These are phyloP conservation scores for Fulmarus glacialis DNA, from an alignment of 2,113 vertebrate species.

Conservation along the genomic window DNA sequence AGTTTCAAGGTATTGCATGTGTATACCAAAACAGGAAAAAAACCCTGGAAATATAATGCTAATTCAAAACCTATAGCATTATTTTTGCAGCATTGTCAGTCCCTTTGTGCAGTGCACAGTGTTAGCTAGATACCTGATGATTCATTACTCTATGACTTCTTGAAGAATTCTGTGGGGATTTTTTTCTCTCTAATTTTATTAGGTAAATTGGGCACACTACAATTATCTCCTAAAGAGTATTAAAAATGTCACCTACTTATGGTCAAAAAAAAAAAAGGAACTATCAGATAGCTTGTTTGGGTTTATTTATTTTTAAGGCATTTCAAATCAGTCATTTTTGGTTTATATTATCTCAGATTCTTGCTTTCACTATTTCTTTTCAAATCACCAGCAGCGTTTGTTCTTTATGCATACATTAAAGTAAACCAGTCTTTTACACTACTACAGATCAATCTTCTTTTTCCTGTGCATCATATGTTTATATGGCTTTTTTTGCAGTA, in stretches of 20 bases:
- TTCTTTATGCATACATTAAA: background rate
- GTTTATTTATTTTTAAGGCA: background rate
- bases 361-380: background rate
- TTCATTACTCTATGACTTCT: background rate
- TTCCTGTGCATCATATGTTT: background rate
- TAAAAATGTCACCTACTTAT: background rate
- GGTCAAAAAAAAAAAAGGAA: background rate
- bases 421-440: background rate
- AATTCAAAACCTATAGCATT: background rate
- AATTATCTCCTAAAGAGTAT: background rate
- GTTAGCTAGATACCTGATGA: background rate
- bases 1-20: background rate
- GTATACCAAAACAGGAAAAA: background rate
- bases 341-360: background rate
- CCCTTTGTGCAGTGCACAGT: background rate
- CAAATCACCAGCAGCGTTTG: background rate
- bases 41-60: background rate
- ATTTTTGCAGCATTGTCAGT: background rate
- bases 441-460: background rate
- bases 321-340: background rate
- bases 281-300: background rate
- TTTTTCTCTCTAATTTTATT: background rate
- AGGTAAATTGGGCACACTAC: background rate
- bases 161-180: background rate
- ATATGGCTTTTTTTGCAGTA: background rate